A percentile compares a stretch with the other conserved stretches of the same genome.
Evolutionary conservation across 2,888 invertebrate species (phyloP).

Genomic region (Serrognathus titanus): DNA sequence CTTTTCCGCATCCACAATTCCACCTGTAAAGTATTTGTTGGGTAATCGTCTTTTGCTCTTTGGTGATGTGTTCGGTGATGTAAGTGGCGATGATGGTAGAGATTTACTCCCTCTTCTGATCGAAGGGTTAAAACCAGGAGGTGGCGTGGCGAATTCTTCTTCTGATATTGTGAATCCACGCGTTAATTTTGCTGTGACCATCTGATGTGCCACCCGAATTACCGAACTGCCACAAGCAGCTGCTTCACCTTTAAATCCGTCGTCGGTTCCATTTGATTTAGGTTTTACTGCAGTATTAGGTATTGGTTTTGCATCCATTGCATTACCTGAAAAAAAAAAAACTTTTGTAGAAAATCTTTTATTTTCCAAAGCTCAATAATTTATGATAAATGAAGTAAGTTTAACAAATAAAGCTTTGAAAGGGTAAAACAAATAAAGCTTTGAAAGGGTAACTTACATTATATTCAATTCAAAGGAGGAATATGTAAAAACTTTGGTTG

Average conservation of each 20-base stretch:
- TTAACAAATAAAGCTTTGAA: no score
- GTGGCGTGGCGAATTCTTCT: slow-evolving; percentile 24
- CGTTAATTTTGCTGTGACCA: slow-evolving; percentile 51
- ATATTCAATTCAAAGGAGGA: no score
- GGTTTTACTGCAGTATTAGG: slow-evolving; percentile 29
- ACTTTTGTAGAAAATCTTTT: background rate
- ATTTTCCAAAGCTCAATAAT: background rate
- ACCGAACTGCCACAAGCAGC: slow-evolving; percentile 68
- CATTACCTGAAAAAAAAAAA: slow-evolving; percentile 2
- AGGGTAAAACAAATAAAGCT: no score
- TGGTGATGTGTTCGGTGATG: slow-evolving; percentile 61
- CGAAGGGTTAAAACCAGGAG: slow-evolving; percentile 43
- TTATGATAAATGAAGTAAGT: no score
- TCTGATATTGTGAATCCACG: slow-evolving; percentile 5
- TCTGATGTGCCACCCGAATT: slow-evolving; percentile 58
- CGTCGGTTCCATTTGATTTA: slow-evolving; percentile 65
- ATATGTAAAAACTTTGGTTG: no score
- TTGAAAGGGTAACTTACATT: no score
- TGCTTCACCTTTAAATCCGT: slow-evolving; percentile 66
- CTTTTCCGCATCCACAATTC: slow-evolving; percentile 43
- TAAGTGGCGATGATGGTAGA: slow-evolving; percentile 65
- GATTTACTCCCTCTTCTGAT: slow-evolving; percentile 66
- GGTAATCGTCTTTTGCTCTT: slow-evolving; percentile 51
- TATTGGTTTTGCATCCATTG: slow-evolving; percentile 2
- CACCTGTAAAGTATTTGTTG: slow-evolving; percentile 61